phyloP scores from a whole-genome alignment of 2,888 invertebrate species.

The Andrena haemorrhoa region DNA sequence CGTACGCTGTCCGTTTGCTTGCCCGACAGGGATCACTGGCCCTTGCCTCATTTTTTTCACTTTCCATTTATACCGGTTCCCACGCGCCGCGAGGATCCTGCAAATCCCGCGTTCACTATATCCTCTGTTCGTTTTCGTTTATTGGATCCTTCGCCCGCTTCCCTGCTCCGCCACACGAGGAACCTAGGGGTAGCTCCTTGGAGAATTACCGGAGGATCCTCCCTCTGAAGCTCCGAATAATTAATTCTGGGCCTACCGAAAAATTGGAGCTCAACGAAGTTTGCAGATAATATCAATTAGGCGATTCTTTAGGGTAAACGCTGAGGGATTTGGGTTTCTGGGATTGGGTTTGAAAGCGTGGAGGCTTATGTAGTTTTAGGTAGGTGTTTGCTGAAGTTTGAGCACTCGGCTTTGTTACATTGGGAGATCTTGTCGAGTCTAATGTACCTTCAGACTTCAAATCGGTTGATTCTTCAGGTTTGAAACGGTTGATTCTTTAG shows the following conservation, averaged over 20 bases:
- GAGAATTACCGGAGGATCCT: neutral
- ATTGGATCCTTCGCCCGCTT: constrained; percentile 60
- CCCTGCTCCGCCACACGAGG: neutral
- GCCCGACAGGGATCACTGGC: constrained; percentile 57
- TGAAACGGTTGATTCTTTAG: too few species aligned
- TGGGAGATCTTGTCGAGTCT: too few species aligned
- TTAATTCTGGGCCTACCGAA: neutral
- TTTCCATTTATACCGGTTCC: constrained; percentile 24
- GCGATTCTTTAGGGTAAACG: neutral
- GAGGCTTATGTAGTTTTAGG: too few species aligned
- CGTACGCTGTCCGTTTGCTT: constrained; percentile 54
- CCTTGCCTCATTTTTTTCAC: constrained; percentile 54
- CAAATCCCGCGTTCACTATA: constrained; percentile 65
- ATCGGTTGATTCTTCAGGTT: too few species aligned
- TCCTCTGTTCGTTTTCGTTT: constrained; percentile 72
- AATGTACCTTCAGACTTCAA: too few species aligned
- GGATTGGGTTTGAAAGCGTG: neutral
- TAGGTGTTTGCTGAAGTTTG: too few species aligned
- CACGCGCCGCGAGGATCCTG: constrained; percentile 28
- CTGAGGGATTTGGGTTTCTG: neutral
- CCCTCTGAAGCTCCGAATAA: neutral
- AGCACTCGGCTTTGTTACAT: too few species aligned
- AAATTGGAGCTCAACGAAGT: too few species aligned
- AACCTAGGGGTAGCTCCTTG: neutral
- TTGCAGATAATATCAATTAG: neutral